Evolutionary conservation across 2,113 vertebrate genomes (phyloP).

Genomic region (Zosterops japonicus): DNA sequence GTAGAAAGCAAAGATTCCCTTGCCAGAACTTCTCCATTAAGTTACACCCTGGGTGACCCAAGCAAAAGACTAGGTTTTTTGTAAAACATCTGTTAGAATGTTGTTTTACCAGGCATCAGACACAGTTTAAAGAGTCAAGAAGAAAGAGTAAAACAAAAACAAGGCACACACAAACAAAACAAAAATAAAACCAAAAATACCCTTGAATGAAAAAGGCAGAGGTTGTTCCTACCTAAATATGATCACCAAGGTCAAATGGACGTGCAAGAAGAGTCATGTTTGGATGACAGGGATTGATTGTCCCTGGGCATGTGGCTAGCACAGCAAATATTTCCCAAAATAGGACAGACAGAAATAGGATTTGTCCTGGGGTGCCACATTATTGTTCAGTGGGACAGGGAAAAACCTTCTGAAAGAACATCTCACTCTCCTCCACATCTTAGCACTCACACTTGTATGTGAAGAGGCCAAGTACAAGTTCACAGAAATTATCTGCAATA

Average conservation of each 20-base stretch:
- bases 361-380: rapidly evolving
- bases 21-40: not conserved
- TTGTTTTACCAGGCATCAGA: not conserved
- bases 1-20: not conserved
- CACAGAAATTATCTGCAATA: not conserved
- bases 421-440: not conserved
- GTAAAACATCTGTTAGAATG: not conserved
- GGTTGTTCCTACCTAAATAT: not conserved
- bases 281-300: not conserved
- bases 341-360: rapidly evolving
- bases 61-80: not conserved
- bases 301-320: not conserved
- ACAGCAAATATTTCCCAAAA: not conserved
- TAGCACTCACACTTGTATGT: not conserved
- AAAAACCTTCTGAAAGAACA: not conserved
- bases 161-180: not conserved
- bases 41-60: not conserved
- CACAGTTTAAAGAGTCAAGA: not conserved
- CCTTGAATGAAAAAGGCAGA: not conserved
- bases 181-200: not conserved
- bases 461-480: rapidly evolving
- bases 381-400: not conserved
- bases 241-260: not conserved
- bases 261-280: not conserved
- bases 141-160: not conserved